Evolutionary conservation across 2,888 invertebrate genomes (phyloP).

Genomic region (Folsomia candida): DNA sequence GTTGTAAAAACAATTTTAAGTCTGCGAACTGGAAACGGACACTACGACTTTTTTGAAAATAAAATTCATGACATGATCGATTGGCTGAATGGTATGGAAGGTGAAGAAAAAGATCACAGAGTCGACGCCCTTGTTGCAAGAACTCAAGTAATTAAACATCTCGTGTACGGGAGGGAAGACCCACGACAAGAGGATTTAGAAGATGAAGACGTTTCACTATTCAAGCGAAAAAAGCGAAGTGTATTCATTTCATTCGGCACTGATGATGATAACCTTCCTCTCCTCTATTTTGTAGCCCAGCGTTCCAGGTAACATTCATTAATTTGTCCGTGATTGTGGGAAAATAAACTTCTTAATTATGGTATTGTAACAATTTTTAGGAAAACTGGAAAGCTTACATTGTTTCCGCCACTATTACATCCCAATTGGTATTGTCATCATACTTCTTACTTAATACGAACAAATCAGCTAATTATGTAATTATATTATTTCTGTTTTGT

Average conservation of each 20-base stretch:
- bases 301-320: conserved; percentile 3
- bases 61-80: conserved; percentile 24
- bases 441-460: no score
- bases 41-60: conserved; percentile 29
- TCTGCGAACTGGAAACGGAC: conserved; percentile 13
- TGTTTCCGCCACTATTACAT: conserved; percentile 22
- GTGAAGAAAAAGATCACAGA: conserved; percentile 17
- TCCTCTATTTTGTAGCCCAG: conserved; percentile 25
- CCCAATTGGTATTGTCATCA: conserved; percentile 20
- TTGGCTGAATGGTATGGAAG: conserved; percentile 11
- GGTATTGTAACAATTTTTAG: not conserved
- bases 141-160: conserved; percentile 18
- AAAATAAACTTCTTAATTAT: not conserved
- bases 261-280: conserved; percentile 27
- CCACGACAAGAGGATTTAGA: conserved; percentile 10
- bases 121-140: conserved; percentile 7
- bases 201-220: conserved; percentile 15
- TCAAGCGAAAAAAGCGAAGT: not conserved
- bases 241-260: conserved; percentile 7
- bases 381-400: conserved; percentile 5
- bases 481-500: not conserved
- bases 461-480: no score
- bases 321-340: not conserved
- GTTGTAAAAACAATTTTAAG: not conserved
- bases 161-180: conserved; percentile 17